These are phyloP conservation scores for Halcyon senegalensis DNA, from an alignment of 2,113 vertebrate genomes.

Conservation along the genomic window DNA sequence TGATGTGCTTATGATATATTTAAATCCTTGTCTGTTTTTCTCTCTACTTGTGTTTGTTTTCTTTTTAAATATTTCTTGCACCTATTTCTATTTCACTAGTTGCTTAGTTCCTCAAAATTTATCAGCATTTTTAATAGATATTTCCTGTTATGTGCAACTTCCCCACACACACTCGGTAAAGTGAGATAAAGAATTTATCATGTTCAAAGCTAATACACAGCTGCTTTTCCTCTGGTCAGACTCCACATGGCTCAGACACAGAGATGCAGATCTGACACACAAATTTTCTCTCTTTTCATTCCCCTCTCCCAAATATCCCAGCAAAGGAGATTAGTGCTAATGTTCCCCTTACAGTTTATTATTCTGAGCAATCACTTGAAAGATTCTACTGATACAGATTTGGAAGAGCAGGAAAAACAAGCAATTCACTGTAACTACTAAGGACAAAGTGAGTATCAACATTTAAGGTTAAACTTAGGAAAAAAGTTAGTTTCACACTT, in stretches of 20 bases:
- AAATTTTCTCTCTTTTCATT: neutral
- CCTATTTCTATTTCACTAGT: neutral
- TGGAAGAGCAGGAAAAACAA: neutral
- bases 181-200: neutral
- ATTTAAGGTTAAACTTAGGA: neutral
- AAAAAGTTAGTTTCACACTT: neutral
- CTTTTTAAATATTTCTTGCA: constrained; percentile 9
- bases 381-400: neutral
- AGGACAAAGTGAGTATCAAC: neutral
- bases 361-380: neutral
- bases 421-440: neutral
- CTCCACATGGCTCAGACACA: neutral
- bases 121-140: neutral
- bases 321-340: neutral
- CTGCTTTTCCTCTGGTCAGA: neutral
- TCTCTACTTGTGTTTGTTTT: constrained; percentile 24
- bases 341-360: neutral
- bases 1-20: constrained; percentile 42
- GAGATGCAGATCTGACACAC: neutral
- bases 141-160: neutral
- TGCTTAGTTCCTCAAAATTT: neutral
- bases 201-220: neutral
- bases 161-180: neutral
- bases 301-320: neutral
- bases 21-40: constrained; percentile 24